Conservation (phyloP, 2,888 invertebrate genomes). For the Spisula subtruncata region DNA sequence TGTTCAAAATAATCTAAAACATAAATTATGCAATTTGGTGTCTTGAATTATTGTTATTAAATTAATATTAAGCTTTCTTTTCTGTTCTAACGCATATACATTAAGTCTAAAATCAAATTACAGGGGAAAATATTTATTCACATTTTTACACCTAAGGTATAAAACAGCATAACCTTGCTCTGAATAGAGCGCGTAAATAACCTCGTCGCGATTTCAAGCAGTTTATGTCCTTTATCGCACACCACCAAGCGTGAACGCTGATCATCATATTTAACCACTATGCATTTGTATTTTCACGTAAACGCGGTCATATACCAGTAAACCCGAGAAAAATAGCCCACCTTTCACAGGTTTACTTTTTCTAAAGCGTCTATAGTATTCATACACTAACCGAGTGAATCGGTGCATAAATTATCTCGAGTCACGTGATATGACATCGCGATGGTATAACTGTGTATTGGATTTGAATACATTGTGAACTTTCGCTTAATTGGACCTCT, state of each 20-base stretch:
- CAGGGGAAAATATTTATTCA: not conserved
- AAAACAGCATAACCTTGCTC: not conserved
- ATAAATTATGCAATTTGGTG: not conserved
- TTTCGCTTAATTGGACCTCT: slow-evolving; percentile 25
- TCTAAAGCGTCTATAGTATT: slow-evolving; percentile 34
- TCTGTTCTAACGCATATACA: not conserved
- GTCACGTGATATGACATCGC: slow-evolving; percentile 59
- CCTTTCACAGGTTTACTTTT: slow-evolving; percentile 29
- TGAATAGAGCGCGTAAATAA: not conserved
- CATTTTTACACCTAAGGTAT: not conserved
- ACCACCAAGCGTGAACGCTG: not conserved
- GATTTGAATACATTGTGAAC: slow-evolving; percentile 34
- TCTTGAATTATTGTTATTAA: not conserved
- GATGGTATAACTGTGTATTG: slow-evolving; percentile 47
- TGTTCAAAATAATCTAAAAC: not conserved
- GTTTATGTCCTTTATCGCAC: not conserved
- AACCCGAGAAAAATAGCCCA: not conserved
- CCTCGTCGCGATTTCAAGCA: not conserved
- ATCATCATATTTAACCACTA: not conserved
- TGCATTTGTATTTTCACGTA: slow-evolving; percentile 4
- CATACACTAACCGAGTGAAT: slow-evolving; percentile 55
- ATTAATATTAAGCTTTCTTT: too few relatives aligned
- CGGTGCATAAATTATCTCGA: slow-evolving; percentile 61
- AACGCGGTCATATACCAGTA: not conserved
- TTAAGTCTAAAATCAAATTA: not conserved